Conservation (phyloP, 2,113 vertebrate species). For the Ciconia boyciana region DNA sequence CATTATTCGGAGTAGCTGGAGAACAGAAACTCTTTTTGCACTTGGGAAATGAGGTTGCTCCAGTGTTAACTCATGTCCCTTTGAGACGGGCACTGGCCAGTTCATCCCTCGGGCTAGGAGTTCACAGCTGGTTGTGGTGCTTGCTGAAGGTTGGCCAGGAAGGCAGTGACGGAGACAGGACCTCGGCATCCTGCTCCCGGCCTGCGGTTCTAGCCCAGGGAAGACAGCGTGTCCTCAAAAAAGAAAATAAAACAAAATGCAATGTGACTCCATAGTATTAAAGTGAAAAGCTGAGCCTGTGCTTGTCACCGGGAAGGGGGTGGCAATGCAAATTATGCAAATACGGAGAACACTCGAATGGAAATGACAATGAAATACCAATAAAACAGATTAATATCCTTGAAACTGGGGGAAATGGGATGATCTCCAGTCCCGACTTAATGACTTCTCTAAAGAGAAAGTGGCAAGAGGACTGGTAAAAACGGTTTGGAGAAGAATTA, state of each 20-base stretch:
- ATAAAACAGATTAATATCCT: conserved; percentile 78
- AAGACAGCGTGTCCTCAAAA: not conserved
- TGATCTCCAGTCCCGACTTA: conserved; percentile 74
- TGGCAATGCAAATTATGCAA: conserved; percentile 71
- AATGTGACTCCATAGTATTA: not conserved
- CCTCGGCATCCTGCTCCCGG: not conserved
- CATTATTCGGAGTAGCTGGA: not conserved
- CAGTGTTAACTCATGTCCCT: accelerated
- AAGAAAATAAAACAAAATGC: not conserved
- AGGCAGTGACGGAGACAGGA: not conserved
- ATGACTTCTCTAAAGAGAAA: conserved; percentile 70
- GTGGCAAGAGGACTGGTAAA: conserved; percentile 50
- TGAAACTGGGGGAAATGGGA: conserved; percentile 70
- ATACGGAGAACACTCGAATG: conserved; percentile 44
- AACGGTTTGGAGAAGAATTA: conserved; percentile 61
- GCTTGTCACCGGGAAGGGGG: conserved; percentile 21
- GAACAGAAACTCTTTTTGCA: not conserved
- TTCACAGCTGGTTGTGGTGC: not conserved
- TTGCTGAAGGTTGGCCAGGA: not conserved
- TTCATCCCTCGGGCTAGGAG: not conserved
- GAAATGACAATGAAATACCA: conserved; percentile 72
- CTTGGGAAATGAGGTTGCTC: not conserved
- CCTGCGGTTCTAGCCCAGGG: not conserved
- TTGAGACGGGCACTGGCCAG: not conserved
- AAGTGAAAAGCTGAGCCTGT: conserved; percentile 18